Base-by-base conservation (phyloP, 1,140 invertebrate genomes). In the Temnothorax longispinosus region DNA sequence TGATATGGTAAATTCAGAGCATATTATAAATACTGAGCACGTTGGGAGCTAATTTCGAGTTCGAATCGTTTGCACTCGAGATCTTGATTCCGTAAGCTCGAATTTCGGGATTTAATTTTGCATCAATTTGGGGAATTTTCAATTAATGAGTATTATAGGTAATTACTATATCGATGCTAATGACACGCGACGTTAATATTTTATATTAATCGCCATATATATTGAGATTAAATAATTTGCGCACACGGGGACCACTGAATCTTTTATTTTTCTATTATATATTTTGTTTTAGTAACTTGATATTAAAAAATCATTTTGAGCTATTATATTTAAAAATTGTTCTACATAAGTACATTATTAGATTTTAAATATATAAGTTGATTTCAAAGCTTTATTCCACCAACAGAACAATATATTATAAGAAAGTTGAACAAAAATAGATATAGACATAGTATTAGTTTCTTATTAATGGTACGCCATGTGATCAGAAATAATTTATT, bases 1-100 rank as follows among this genome's bases (percentile, higher is more conserved):
- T 69, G 64, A 88, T 84, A 88, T 54, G 86, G 86, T 54, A 75
- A 88, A 88, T 88, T 76, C 77, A 52, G 15, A 52, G n/a, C 21
- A 71, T 21, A 78, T 85, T 74, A 78, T 58, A 64, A 74, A 85
- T 54, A 44, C 32, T 54, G 27, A 44, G 11, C 44, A 47, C 21
- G 3, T 10, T 7, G 21, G n/a, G 32, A 72, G 52, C 27, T 82
- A 82, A 82, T 82, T 82, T 82, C 3, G 50, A 13, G 10, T 44
- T 81, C 18, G 21, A 50, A n/a, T 38, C 18, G 6, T 47, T 32
- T 32, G 3, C 60, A 15, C n/a, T 32, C 15, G 18, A 47, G 11
- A 52, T 6, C 27, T 58, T 13, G 15, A 58, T 41, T 54, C 13
- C 6, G 54, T 27, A 27, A 44, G 74, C 50, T 32, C 21, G 38